Evolutionary conservation across 2,113 vertebrate species (phyloP).

Genomic region (Reinhardtius hippoglossoides): DNA sequence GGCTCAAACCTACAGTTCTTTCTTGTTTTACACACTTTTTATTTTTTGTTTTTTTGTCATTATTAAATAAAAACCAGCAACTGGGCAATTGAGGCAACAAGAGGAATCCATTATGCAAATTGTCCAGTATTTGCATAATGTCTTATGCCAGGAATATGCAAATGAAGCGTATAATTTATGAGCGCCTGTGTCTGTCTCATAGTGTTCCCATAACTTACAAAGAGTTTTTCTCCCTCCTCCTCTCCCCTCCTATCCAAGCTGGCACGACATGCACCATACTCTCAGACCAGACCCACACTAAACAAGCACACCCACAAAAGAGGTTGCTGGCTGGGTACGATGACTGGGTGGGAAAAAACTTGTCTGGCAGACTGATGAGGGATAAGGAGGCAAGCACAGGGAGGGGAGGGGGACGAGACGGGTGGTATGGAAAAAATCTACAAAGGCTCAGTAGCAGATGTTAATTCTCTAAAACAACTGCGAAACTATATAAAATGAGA

Average conservation of each 20-base stretch:
- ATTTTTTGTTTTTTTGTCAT: slow-evolving; percentile 59
- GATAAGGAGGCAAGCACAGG: slow-evolving; percentile 63
- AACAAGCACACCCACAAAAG: slow-evolving; percentile 76
- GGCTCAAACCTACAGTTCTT: slow-evolving; percentile 58
- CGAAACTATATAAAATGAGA: slow-evolving; percentile 73
- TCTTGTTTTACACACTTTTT: slow-evolving; percentile 74
- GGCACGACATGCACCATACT: slow-evolving; percentile 72
- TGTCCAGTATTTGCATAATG: slow-evolving; percentile 94
- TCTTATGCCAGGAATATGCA: slow-evolving; percentile 95
- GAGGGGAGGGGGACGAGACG: slow-evolving; percentile 33
- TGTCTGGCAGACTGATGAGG: slow-evolving; percentile 71
- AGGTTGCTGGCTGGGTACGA: slow-evolving; percentile 66
- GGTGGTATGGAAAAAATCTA: slow-evolving; percentile 65
- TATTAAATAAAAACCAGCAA: slow-evolving; percentile 86
- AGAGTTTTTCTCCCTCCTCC: slow-evolving; percentile 77
- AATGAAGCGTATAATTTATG: slow-evolving; percentile 97
- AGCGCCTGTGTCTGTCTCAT: slow-evolving; percentile 91
- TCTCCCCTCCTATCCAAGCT: slow-evolving; percentile 73
- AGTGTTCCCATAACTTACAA: slow-evolving; percentile 95
- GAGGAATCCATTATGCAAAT: slow-evolving; percentile 98
- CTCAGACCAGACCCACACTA: slow-evolving; percentile 67
- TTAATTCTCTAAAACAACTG: slow-evolving; percentile 77
- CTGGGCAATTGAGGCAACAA: slow-evolving; percentile 90
- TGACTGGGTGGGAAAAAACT: slow-evolving; percentile 76
- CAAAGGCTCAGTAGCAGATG: slow-evolving; percentile 73